Evolutionary conservation across 2,888 invertebrate species (phyloP).

Genomic region (Netelia melanura): DNA sequence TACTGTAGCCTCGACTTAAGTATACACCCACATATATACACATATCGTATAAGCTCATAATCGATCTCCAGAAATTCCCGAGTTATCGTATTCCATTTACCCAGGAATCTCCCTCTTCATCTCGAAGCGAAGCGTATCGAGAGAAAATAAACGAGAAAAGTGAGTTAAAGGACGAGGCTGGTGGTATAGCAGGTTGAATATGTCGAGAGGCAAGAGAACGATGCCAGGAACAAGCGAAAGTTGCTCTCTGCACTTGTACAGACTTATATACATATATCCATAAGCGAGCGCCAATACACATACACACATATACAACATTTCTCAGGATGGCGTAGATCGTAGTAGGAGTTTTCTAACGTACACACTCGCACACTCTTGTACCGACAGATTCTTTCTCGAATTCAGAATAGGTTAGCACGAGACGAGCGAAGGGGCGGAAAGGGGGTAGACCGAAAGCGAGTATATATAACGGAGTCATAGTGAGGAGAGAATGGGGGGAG

Average conservation of each 20-base stretch:
- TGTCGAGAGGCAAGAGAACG: conserved; percentile 35
- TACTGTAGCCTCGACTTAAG: too few species aligned
- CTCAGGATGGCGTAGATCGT: conserved; percentile 11
- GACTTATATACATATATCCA: background rate
- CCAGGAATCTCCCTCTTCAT: background rate
- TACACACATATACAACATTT: background rate
- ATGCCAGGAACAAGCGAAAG: conserved; percentile 35
- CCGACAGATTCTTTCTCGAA: conserved; percentile 62
- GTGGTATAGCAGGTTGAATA: conserved; percentile 36
- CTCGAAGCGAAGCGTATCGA: background rate
- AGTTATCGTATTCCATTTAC: background rate
- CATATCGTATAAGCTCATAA: background rate
- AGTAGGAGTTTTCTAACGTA: conserved; percentile 35
- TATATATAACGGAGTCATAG: background rate
- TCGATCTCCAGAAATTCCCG: background rate
- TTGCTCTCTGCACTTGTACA: background rate
- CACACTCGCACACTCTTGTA: conserved; percentile 28
- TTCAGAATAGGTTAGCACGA: conserved; percentile 61
- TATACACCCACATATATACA: background rate
- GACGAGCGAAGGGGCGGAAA: conserved; percentile 22
- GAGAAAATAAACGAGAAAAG: conserved; percentile 8
- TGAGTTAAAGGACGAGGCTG: background rate
- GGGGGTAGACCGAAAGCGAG: background rate
- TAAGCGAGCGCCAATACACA: conserved; percentile 1
- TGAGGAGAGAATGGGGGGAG: background rate